These are phyloP conservation scores for Nymphalis c-album DNA, from an alignment of 2,888 invertebrate genomes.

Conservation along the genomic window DNA sequence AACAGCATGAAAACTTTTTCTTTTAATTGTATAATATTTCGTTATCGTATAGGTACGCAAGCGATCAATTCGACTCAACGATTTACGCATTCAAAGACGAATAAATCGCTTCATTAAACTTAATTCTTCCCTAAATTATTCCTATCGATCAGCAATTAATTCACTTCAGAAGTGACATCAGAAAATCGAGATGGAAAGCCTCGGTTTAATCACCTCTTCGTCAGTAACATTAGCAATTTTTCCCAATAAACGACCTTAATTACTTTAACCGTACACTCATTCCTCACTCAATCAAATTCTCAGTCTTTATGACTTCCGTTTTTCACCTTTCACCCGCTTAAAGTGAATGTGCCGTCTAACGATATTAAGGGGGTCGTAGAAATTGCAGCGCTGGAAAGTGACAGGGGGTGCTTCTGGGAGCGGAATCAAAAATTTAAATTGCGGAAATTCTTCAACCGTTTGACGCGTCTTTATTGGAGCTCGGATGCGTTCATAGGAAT, in stretches of 20 bases:
- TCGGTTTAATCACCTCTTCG: conserved; percentile 47
- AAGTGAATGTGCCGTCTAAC: conserved; percentile 58
- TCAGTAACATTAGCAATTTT: conserved; percentile 63
- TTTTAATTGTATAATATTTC: not conserved
- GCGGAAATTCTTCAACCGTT: conserved; percentile 64
- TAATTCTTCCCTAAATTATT: conserved; percentile 35
- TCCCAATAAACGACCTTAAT: conserved; percentile 61
- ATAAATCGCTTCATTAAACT: conserved; percentile 38
- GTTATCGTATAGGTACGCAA: not conserved
- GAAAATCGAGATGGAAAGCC: conserved; percentile 44
- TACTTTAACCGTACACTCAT: conserved; percentile 55
- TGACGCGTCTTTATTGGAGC: conserved; percentile 61
- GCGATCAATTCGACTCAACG: conserved; percentile 16
- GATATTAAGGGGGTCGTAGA: conserved; percentile 57
- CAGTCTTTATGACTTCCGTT: conserved; percentile 58
- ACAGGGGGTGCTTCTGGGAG: conserved; percentile 50
- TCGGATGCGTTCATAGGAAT: conserved; percentile 46
- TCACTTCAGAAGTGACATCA: conserved; percentile 47
- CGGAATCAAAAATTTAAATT: conserved; percentile 76
- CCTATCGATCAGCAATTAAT: conserved; percentile 56
- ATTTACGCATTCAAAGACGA: conserved; percentile 2
- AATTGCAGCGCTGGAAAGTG: conserved; percentile 61
- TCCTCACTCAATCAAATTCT: conserved; percentile 65
- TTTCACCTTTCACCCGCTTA: conserved; percentile 49
- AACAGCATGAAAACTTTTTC: no score